A percentile compares a stretch with the other conserved stretches of the same genome.
Conservation (phyloP, 1,140 invertebrate species). For the Globodera rostochiensis region DNA sequence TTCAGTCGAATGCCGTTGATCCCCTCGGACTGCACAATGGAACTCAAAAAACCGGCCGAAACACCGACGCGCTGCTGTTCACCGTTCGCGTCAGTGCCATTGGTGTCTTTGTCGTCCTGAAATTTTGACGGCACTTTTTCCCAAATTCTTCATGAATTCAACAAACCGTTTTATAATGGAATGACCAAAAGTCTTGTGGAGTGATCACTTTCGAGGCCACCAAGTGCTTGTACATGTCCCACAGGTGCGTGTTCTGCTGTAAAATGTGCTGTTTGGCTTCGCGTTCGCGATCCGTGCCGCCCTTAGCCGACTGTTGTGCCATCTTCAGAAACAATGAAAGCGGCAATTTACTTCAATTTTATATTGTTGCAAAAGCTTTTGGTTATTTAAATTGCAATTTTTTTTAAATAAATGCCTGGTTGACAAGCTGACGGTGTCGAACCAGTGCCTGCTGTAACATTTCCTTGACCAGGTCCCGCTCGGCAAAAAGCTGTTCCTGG, state of each 20-base stretch:
- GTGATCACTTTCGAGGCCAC: conserved; percentile 59
- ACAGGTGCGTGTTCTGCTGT: conserved; percentile 79
- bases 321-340: conserved; percentile 41
- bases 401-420: conserved; percentile 72
- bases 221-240: conserved; percentile 75
- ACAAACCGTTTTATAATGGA: conserved; percentile 44
- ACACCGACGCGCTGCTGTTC: conserved; percentile 40
- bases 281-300: conserved; percentile 60
- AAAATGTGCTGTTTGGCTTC: conserved; percentile 81
- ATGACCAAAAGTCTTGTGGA: conserved; percentile 59
- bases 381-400: too few species aligned
- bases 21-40: conserved; percentile 81
- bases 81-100: neutral
- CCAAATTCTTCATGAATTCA: neutral
- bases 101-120: neutral
- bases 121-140: neutral
- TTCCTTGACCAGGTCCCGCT: conserved; percentile 91
- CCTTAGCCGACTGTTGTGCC: conserved; percentile 68
- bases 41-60: conserved; percentile 73
- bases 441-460: conserved; percentile 85
- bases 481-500: conserved; percentile 79
- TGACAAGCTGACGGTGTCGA: conserved; percentile 89
- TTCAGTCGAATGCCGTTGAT: conserved; percentile 96
- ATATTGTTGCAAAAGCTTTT: too few species aligned
- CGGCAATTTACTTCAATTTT: too few species aligned